Evolutionary conservation across 92 coral and sea anemone genomes (phyloP).

Genomic region (Actinernus sp.): DNA sequence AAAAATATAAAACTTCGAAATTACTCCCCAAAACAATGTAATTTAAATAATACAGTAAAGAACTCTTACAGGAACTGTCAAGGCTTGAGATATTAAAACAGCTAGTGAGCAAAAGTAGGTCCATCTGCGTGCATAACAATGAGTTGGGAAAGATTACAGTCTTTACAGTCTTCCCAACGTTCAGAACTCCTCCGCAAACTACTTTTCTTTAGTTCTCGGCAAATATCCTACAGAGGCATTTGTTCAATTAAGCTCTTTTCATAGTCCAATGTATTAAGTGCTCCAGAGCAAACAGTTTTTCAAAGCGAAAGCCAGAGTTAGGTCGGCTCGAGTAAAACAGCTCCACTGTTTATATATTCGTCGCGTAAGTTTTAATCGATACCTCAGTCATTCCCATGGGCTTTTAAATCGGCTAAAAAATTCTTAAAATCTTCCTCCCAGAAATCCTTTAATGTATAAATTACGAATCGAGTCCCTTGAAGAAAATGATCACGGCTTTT

Average conservation of each 20-base stretch:
- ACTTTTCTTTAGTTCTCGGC: neutral
- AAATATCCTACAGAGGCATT: neutral
- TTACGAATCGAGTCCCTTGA: slow-evolving; percentile 12
- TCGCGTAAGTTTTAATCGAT: slow-evolving; percentile 56
- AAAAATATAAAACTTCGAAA: neutral
- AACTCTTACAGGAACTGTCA: too few species aligned
- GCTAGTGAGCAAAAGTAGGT: too few species aligned
- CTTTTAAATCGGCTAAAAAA: slow-evolving; percentile 1
- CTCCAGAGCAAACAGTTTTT: neutral
- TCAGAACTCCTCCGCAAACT: neutral
- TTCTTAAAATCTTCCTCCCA: slow-evolving; percentile 4
- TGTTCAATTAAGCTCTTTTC: neutral
- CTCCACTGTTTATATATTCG: slow-evolving; percentile 57
- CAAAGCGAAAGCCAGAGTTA: neutral
- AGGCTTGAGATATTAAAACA: too few species aligned
- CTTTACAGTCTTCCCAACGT: neutral
- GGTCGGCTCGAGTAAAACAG: slow-evolving; percentile 28
- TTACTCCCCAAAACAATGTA: too few species aligned
- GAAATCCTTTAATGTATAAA: neutral
- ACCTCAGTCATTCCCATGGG: slow-evolving; percentile 12
- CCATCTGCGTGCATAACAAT: too few species aligned
- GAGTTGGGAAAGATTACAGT: neutral
- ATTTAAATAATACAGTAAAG: too few species aligned
- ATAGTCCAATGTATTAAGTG: neutral
- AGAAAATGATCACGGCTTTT: slow-evolving; percentile 13